These are phyloP conservation scores for Zele albiditarsus DNA, from an alignment of 2,888 invertebrate genomes.

Conservation along the genomic window DNA sequence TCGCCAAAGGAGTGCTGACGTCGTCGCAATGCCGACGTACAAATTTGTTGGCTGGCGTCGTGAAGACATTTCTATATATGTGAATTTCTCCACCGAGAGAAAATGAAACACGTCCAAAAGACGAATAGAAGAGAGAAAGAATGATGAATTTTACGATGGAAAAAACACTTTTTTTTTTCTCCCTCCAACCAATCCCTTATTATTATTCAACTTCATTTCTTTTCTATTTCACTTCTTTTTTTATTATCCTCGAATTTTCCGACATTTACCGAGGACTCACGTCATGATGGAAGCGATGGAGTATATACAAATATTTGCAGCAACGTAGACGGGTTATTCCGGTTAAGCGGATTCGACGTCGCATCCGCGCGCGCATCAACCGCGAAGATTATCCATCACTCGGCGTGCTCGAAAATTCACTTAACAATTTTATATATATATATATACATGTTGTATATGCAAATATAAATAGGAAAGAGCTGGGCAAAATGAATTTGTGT, in stretches of 20 bases:
- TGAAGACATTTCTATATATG: background rate
- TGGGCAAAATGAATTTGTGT: background rate
- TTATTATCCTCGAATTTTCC: slow-evolving; percentile 17
- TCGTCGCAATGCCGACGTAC: slow-evolving; percentile 18
- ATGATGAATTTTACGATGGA: background rate
- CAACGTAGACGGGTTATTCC: slow-evolving; percentile 27
- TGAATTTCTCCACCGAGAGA: slow-evolving; percentile 2
- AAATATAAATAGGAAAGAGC: background rate
- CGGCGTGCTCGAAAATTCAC: slow-evolving; percentile 14
- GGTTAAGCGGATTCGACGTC: slow-evolving; percentile 33
- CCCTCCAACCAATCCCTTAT: background rate
- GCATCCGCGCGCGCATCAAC: slow-evolving; percentile 12
- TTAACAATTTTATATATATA: background rate
- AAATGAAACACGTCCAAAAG: background rate
- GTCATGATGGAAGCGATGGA: slow-evolving; percentile 2
- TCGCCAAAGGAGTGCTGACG: slow-evolving; percentile 24
- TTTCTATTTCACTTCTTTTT: background rate
- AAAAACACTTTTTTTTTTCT: background rate
- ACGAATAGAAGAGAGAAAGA: background rate
- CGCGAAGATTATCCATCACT: slow-evolving; percentile 12
- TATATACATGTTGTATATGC: background rate
- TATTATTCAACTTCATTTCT: slow-evolving; percentile 7
- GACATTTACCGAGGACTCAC: background rate
- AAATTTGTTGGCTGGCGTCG: slow-evolving; percentile 9
- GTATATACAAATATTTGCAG: slow-evolving; percentile 31